Conservation (phyloP, 2,113 vertebrate genomes). For the Ifrita kowaldi region DNA sequence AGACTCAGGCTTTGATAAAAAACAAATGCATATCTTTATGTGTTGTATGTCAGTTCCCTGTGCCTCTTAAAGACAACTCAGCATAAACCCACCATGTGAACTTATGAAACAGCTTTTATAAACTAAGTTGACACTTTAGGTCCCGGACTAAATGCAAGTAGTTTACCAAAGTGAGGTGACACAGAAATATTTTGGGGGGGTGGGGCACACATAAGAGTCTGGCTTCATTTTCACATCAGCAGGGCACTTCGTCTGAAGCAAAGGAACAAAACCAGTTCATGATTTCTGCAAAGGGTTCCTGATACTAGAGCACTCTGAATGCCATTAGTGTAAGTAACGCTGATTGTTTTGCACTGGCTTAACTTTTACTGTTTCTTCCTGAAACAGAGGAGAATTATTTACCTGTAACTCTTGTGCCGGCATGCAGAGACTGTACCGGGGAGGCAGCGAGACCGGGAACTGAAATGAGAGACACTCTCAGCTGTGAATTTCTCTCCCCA, state of each 20-base stretch:
- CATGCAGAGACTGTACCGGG: not conserved
- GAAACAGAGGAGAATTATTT: not conserved
- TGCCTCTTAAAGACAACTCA: not conserved
- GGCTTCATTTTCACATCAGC: not conserved
- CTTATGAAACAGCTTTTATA: not conserved
- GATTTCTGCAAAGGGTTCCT: not conserved
- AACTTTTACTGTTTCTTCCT: not conserved
- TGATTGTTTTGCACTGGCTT: not conserved
- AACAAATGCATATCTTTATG: not conserved
- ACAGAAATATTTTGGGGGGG: not conserved
- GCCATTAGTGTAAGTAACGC: not conserved
- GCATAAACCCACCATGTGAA: not conserved
- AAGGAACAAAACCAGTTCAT: not conserved
- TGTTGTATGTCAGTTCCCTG: not conserved
- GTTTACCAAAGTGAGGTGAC: not conserved
- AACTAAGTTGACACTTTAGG: not conserved
- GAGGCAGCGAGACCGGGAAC: fast-evolving
- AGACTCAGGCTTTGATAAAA: not conserved
- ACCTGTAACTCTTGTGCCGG: not conserved
- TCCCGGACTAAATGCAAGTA: not conserved
- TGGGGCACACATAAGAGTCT: not conserved
- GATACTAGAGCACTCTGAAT: not conserved
- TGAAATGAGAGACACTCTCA: not conserved
- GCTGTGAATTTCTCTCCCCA: not conserved
- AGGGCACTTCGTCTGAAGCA: fast-evolving